Percentiles rank a stretch among this genome's conserved stretches.
phyloP scores from a whole-genome alignment of 2,797 vertebrate genomes.

The Eulemur coronatus region DNA sequence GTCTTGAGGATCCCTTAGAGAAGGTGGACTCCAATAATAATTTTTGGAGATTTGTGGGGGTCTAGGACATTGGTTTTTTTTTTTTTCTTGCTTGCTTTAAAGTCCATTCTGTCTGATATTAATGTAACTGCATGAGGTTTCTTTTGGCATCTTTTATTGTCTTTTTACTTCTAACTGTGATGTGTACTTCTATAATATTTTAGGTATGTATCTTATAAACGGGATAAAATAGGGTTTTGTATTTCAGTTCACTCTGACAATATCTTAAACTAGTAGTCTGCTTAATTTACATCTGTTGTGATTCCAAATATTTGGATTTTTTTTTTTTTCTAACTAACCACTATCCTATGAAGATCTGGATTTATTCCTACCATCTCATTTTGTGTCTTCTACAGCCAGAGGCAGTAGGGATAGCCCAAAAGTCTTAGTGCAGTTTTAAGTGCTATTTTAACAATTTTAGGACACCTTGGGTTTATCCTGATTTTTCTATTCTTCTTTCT shows the following conservation, averaged over 20 bases:
- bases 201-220: not conserved
- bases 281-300: not conserved
- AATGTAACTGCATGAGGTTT: not conserved
- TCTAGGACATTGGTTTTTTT: not conserved
- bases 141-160: not conserved
- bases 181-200: not conserved
- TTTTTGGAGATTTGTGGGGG: not conserved
- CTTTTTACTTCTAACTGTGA: not conserved
- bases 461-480: not conserved
- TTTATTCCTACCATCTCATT: not conserved
- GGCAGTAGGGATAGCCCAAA: not conserved
- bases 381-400: not conserved
- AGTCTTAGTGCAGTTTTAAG: too few species aligned
- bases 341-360: not conserved
- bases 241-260: not conserved
- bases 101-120: not conserved
- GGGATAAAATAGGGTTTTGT: not conserved
- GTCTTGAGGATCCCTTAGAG: not conserved
- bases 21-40: not conserved
- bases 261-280: not conserved
- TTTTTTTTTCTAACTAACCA: too few species aligned
- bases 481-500: not conserved
- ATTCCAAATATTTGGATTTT: not conserved
- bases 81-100: not conserved
- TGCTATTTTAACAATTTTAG: not conserved